A percentile compares a stretch with the other conserved stretches of the same genome.
These are phyloP conservation scores for Clarias fuscus DNA, from an alignment of 2,797 vertebrate species.

Conservation along the genomic window DNA sequence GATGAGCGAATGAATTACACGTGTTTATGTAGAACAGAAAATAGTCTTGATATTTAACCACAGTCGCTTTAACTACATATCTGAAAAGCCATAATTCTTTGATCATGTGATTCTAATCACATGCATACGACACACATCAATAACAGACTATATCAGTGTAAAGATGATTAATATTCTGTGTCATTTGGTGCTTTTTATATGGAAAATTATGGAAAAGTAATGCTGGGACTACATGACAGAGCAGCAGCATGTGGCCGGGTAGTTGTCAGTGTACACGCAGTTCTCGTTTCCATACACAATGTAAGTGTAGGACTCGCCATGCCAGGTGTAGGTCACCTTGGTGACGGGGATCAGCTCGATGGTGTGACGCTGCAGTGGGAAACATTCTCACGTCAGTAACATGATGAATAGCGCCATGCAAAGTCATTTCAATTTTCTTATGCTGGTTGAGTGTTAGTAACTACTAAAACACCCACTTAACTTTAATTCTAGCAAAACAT, in stretches of 20 bases:
- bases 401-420: neutral
- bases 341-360: constrained; percentile 79
- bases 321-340: constrained; percentile 77
- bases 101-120: too few relatives aligned
- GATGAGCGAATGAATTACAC: too few relatives aligned
- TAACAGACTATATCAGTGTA: neutral
- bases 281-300: constrained; percentile 76
- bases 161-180: neutral
- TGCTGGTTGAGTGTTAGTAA: neutral
- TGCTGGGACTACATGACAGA: constrained; percentile 61
- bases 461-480: neutral
- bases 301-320: constrained; percentile 65
- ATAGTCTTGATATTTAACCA: too few relatives aligned
- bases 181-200: neutral
- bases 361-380: constrained; percentile 61
- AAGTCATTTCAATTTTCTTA: neutral
- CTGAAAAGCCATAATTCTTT: too few relatives aligned
- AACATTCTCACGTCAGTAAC: too few relatives aligned
- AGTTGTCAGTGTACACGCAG: constrained; percentile 67
- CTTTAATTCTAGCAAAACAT: too few relatives aligned
- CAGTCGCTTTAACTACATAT: too few relatives aligned
- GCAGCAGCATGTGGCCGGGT: constrained; percentile 79
- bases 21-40: too few relatives aligned
- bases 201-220: too few relatives aligned
- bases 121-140: too few relatives aligned